Evolutionary conservation across 2,888 invertebrate species (phyloP).

Genomic region (Anoplius nigerrimus): DNA sequence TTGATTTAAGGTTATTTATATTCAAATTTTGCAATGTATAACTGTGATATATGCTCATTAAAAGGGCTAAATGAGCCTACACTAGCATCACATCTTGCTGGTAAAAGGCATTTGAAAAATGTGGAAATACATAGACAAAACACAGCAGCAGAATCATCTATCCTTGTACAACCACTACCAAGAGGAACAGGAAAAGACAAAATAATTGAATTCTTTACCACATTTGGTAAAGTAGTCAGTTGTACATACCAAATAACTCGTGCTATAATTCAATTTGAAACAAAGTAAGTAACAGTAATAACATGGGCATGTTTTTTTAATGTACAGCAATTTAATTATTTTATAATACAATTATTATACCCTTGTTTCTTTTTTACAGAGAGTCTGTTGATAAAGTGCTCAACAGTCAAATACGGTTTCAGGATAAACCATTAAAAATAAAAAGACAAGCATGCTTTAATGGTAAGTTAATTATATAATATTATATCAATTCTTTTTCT

Average conservation of each 20-base stretch:
- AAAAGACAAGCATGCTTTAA: no score
- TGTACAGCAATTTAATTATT: neutral
- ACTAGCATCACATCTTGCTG: conserved; percentile 58
- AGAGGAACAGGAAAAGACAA: conserved; percentile 15
- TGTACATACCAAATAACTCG: conserved; percentile 40
- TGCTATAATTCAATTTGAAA: conserved; percentile 57
- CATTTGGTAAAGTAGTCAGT: conserved; percentile 58
- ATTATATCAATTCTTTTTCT: no score
- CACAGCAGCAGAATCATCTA: conserved; percentile 50
- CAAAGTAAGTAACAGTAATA: conserved; percentile 53
- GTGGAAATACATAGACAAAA: conserved; percentile 36
- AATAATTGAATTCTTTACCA: conserved; percentile 49
- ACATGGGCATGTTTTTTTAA: neutral
- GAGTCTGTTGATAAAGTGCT: neutral
- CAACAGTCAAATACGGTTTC: no score
- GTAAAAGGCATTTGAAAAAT: conserved; percentile 63
- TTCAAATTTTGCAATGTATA: neutral
- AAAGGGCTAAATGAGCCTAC: conserved; percentile 51
- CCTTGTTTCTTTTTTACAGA: neutral
- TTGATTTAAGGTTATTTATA: neutral
- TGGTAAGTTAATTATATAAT: no score
- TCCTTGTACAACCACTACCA: conserved; percentile 59
- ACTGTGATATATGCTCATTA: conserved; percentile 62
- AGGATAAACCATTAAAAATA: no score
- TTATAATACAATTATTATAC: neutral